Percentiles rank a stretch among this genome's conserved stretches.
These are phyloP conservation scores for Ecliptopera silaceata DNA, from an alignment of 2,888 invertebrate genomes.

Conservation along the genomic window DNA sequence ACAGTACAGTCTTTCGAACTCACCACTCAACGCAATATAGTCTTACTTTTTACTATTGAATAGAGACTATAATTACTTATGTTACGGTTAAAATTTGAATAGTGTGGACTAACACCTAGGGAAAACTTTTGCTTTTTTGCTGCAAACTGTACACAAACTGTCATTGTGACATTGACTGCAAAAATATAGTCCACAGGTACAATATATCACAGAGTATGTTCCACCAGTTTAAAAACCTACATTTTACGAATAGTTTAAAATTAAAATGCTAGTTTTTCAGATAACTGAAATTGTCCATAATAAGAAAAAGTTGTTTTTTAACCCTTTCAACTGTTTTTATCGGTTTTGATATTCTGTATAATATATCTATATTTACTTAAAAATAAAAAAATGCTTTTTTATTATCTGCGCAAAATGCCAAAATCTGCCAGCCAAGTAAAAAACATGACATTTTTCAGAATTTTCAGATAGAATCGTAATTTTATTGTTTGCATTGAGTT, in stretches of 20 bases:
- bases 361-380: no score
- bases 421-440: constrained; percentile 47
- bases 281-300: no score
- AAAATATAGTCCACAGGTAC: constrained; percentile 34
- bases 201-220: not conserved
- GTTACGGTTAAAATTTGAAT: not conserved
- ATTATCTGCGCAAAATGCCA: constrained; percentile 31
- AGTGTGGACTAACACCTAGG: not conserved
- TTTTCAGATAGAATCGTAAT: constrained; percentile 57
- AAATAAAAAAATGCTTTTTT: not conserved
- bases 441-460: constrained; percentile 56
- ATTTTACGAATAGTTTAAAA: no score
- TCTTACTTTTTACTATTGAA: no score
- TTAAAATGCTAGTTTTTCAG: no score
- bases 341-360: no score
- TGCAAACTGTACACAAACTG: constrained; percentile 10
- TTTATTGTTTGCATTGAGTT: constrained; percentile 67
- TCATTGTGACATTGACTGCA: constrained; percentile 22
- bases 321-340: no score
- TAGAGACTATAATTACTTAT: no score
- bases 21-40: constrained; percentile 4
- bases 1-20: constrained; percentile 15
- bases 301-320: no score
- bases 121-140: constrained; percentile 2
- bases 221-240: no score